Evolutionary conservation across 2,888 invertebrate species (phyloP), one percentile per base, ranked within the genome.

Genomic region (Drosophila siamana): DNA sequence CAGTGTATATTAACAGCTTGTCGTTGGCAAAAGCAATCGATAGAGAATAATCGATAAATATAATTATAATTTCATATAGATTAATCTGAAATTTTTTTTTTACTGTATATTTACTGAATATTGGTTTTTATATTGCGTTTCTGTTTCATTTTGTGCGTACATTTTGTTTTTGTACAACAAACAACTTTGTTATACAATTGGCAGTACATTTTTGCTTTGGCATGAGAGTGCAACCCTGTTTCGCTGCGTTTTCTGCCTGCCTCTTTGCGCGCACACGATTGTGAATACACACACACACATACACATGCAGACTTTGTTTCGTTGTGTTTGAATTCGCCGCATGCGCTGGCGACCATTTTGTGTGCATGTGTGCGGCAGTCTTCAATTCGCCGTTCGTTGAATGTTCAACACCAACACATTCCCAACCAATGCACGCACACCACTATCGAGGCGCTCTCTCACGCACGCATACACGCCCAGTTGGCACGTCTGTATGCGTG

Each of bases 361-460:
- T 83, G 74, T 80, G 87, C 87, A 71, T 82, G 83, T 83, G 69
- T 77, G 70, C 69, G 78, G 41, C 47, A 52, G 69, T 69, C 48
- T 36, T 55, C 50, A 68, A 78, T 78, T 84, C 89, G 88, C 88
- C 82, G 82, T 76, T 78, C 62, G 60, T 68, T 72, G 68, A 82
- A 70, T 76, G 43, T 65, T 78, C 64, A 75, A 75, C 70, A 82
- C 70, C 9, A 74, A 74, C 40, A 75, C 79, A 63, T 47, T 26
- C 56, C 30, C 63, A 61, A 40, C 33, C n/a, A 26, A 26, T 48
- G 54, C 79, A 81, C 75, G 66, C 82, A 74, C 60, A 82, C 64
- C 51, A 47, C 46, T 64, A 69, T 7, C 60, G 59, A 62, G 16
- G n/a, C 40, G 28, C 68, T 40, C 54, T 65, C 54, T 55, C 26